Conservation (phyloP, 2,888 invertebrate genomes). For the Drosophila greeni region DNA sequence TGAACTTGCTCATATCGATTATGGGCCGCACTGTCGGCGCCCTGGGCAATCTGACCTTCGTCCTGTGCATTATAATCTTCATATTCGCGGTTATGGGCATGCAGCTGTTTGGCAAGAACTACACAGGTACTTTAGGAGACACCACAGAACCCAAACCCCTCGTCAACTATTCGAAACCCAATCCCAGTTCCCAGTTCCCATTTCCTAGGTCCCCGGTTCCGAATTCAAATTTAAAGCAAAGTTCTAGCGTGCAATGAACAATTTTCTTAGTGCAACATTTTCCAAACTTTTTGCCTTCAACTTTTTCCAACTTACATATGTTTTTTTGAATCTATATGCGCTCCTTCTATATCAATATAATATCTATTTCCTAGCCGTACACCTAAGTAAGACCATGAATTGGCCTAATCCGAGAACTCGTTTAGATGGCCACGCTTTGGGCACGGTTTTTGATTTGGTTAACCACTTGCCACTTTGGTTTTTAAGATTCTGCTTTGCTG, state of each 20-base stretch:
- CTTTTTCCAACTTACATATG: conserved; percentile 31
- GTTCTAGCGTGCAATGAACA: conserved; percentile 66
- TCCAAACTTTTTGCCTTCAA: conserved; percentile 51
- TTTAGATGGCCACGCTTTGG: conserved; percentile 59
- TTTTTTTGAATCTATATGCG: conserved; percentile 26
- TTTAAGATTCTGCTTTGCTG: conserved; percentile 48
- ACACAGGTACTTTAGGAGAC: conserved; percentile 83
- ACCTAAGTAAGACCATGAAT: conserved; percentile 28
- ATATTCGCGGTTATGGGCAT: conserved; percentile 99
- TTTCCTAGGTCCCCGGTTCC: neutral
- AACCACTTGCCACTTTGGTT: conserved; percentile 29
- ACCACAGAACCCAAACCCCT: neutral
- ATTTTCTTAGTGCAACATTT: conserved; percentile 59
- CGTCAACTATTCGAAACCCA: neutral
- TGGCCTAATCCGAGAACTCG: conserved; percentile 44
- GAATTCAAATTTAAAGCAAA: conserved; percentile 47
- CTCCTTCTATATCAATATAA: conserved; percentile 17
- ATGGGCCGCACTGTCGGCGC: conserved; percentile 99
- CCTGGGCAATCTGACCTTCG: conserved; percentile 98
- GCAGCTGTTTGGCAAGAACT: conserved; percentile 98
- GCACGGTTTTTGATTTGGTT: conserved; percentile 67
- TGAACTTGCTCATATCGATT: conserved; percentile 98
- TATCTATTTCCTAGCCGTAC: conserved; percentile 36
- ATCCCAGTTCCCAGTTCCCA: neutral
- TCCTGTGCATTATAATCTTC: conserved; percentile 98